Base-by-base conservation (phyloP, 2,888 invertebrate species). In the Drosophila eohydei region DNA sequence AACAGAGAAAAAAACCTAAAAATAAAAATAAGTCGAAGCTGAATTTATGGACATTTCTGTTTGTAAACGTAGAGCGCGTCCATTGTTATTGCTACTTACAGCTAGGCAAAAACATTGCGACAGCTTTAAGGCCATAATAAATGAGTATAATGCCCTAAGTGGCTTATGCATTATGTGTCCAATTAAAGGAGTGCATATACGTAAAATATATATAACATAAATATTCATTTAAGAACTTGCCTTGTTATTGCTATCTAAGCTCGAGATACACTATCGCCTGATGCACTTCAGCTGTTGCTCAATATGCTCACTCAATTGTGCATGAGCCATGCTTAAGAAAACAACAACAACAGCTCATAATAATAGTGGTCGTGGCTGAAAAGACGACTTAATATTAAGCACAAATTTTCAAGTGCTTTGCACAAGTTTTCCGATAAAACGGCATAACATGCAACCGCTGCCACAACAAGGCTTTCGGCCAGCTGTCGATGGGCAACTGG, bases 381-480 rank as follows among this genome's bases (percentile, higher is more conserved):
- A 70, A 75, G 43, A 63, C 56, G 52, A 64, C 66, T 80, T 72
- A 40, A 28, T 28, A 84, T 75, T 75, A 75, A 67, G 76, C 70
- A 44, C 57, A 61, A 80, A 83, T 78, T 81, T 81, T 67, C 71
- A 84, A 87, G 76, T 70, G 64, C 71, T 76, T 71, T 43, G 52
- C 73, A 34, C 58, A 84, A 84, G 69, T 89, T 84, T 87, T 68
- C 41, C 64, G 56, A 89, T 83, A 81, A 83, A 83, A 68, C 44
- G 73, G 41, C 62, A 60, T 40, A 80, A 70, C 78, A 83, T 69
- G 73, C 78, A 80, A 60, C 62, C 78, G 52, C 58, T 63, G 60
- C 52, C 56, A 57, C 57, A 74, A 61, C 65, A 71, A 71, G 87
- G 87, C 79, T 71, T 65, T 78, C 68, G 70, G 56, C 68, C 67